A percentile compares a stretch with the other conserved stretches of the same genome.
These are phyloP conservation scores for Atta texana DNA, from an alignment of 1,140 invertebrate genomes.

Conservation along the genomic window DNA sequence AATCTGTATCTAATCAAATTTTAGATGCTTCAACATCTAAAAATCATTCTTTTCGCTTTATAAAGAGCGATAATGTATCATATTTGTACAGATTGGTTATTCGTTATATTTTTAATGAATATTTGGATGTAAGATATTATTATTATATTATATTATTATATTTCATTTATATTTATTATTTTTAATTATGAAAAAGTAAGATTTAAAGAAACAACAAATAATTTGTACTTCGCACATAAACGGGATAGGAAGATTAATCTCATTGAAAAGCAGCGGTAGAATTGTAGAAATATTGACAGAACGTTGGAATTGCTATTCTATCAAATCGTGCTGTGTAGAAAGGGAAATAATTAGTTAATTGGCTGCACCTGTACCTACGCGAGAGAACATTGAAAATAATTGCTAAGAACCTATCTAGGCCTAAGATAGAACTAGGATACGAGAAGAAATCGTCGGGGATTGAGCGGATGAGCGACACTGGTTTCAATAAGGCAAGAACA, in stretches of 20 bases:
- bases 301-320: neutral
- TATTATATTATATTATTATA: too few relatives aligned
- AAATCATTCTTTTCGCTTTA: too few relatives aligned
- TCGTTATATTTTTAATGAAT: conserved; percentile 22
- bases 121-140: too few relatives aligned
- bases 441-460: conserved; percentile 35
- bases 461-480: conserved; percentile 83
- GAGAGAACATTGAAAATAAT: conserved; percentile 40
- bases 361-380: conserved; percentile 29
- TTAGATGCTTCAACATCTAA: too few relatives aligned
- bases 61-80: neutral
- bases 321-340: neutral
- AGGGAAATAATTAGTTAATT: conserved; percentile 51
- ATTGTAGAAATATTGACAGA: neutral
- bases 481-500: conserved; percentile 85
- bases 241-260: neutral
- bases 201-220: neutral
- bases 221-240: neutral
- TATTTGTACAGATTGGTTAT: conserved; percentile 8
- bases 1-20: too few relatives aligned
- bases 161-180: too few relatives aligned
- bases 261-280: neutral
- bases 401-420: neutral
- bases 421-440: conserved; percentile 28
- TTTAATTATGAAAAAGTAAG: neutral